Evolutionary conservation across 2,113 vertebrate species (phyloP), one percentile per base, ranked within the genome.

Genomic region (Chamaea fasciata): DNA sequence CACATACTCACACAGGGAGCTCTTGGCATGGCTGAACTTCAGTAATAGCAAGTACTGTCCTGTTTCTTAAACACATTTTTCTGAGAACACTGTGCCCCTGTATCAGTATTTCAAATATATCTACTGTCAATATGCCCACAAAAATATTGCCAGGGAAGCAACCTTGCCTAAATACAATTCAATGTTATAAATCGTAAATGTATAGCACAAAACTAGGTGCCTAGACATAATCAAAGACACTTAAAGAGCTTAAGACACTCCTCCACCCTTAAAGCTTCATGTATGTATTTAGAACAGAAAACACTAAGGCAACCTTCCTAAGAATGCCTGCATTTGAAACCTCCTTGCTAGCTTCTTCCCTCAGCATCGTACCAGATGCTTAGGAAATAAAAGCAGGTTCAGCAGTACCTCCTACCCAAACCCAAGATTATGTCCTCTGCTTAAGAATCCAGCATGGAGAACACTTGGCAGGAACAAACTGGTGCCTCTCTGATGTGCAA

Each of bases 401-500:
- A 39, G 13, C 11, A 27, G 37, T 19, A 42, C 18, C 30, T 90
- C 65, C 65, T 39, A 33, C 27, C 56, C 86, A 44, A 85, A 68
- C 19, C 23, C 33, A 71, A 46, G 39, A 42, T 42, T 24, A 26
- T 3, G 19, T 21, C 77, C 70, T 77, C 19, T 56, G 35, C 53
- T 57, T 46, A 35, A 49, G 44, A n/a, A 71, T 26, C 33, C 41
- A 52, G 47, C 62, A 56, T 0, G 1, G 31, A 62, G 26, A 41
- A 46, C 1, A 2, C 30, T 53, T 21, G 15, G 44, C 46, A 47
- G 63, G 71, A 83, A 27, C 76, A 65, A 28, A 24, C 1, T 37
- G 22, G 22, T 52, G 31, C 35, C 50, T 74, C 53, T 49, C 6
- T 2, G 0, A 24, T 0, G 2, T 30, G 33, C 42, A 62, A 39